phyloP scores from a whole-genome alignment of 1,140 invertebrate genomes.

The Hycleus cichorii region DNA sequence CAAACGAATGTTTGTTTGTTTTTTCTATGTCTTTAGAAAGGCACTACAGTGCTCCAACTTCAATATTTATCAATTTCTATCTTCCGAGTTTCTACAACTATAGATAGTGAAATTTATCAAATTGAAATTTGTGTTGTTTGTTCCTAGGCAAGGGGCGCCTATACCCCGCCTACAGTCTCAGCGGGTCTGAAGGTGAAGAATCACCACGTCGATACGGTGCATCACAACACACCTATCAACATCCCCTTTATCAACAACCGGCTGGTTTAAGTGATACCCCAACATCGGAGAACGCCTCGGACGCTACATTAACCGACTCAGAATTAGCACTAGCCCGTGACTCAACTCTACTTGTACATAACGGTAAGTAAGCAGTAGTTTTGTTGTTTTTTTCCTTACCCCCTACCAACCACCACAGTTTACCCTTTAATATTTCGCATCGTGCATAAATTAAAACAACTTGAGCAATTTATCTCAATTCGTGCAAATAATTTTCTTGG shows the following conservation, averaged over 20 bases:
- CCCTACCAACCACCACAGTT: neutral
- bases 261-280: conserved; percentile 67
- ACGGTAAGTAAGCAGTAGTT: conserved; percentile 51
- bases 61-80: no score
- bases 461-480: conserved; percentile 20
- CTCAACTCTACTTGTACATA: conserved; percentile 68
- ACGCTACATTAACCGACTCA: conserved; percentile 73
- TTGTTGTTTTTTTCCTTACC: no score
- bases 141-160: conserved; percentile 51
- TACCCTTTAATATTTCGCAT: conserved; percentile 6
- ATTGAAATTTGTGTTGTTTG: neutral
- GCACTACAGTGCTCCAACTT: no score
- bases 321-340: conserved; percentile 69
- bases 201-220: conserved; percentile 41
- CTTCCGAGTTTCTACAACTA: no score
- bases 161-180: conserved; percentile 59
- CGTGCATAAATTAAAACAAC: conserved; percentile 16
- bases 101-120: no score
- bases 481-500: conserved; percentile 10
- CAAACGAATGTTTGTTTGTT: conserved; percentile 1
- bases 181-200: conserved; percentile 58
- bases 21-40: neutral
- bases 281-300: conserved; percentile 69
- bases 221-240: conserved; percentile 38
- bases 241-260: conserved; percentile 50